Percentiles rank a stretch among this genome's conserved stretches.
These are phyloP conservation scores for Drosophila trapezifrons DNA, from an alignment of 1,140 invertebrate species.

Conservation along the genomic window DNA sequence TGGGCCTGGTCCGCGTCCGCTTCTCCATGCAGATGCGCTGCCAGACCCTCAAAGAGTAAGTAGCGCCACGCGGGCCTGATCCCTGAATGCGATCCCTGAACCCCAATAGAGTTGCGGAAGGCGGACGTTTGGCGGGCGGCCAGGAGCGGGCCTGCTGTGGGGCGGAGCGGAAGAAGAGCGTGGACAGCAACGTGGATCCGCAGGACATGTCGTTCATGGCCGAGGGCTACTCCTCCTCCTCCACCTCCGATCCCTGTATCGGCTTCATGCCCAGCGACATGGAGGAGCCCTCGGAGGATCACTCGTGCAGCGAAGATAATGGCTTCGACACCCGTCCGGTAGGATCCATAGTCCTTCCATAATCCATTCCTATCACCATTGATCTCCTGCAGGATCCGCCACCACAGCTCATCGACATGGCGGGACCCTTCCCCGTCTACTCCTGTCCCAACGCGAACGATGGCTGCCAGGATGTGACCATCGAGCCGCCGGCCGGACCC, in stretches of 20 bases:
- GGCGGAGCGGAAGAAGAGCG: neutral
- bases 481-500: conserved; percentile 19
- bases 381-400: neutral
- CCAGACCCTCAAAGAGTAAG: conserved; percentile 58
- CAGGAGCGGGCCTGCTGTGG: neutral
- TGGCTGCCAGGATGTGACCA: conserved; percentile 3
- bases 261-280: conserved; percentile 34
- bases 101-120: conserved; percentile 66
- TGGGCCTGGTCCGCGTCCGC: conserved; percentile 53
- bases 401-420: conserved; percentile 49
- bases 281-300: neutral
- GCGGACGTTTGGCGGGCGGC: conserved; percentile 20
- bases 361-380: neutral
- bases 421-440: conserved; percentile 54
- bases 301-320: neutral
- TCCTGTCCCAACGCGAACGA: neutral
- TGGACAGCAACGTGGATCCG: conserved; percentile 22
- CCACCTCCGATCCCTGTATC: conserved; percentile 48
- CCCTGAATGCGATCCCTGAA: conserved; percentile 59
- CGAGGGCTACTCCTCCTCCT: conserved; percentile 17
- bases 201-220: conserved; percentile 15
- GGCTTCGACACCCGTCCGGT: neutral
- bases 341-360: no score
- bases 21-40: conserved; percentile 57
- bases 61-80: conserved; percentile 49